Evolutionary conservation across 2,797 vertebrate genomes (phyloP).

Genomic region (Ispidina lecontei): DNA sequence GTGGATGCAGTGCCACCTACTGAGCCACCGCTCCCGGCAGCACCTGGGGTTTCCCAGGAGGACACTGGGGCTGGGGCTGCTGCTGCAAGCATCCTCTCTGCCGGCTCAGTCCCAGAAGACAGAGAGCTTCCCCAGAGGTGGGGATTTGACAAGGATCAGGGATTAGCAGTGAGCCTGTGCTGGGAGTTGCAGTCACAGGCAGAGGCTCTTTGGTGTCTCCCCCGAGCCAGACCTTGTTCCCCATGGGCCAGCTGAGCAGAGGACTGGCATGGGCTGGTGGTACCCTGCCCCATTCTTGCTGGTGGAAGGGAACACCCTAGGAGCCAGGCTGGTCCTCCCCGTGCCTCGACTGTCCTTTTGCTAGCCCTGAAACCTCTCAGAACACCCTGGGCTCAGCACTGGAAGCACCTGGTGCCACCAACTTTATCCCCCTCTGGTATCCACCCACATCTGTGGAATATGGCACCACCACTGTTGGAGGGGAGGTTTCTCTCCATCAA

Average conservation of each 20-base stretch:
- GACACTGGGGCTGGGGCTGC: not conserved
- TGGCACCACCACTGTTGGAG: fast-evolving
- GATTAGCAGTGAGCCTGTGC: not conserved
- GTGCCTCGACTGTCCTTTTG: too few species aligned
- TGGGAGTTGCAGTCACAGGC: not conserved
- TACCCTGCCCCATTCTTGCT: too few species aligned
- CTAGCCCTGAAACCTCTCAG: not conserved
- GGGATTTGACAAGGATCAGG: too few species aligned
- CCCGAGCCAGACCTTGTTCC: not conserved
- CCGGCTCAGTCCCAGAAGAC: not conserved
- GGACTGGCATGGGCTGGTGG: too few species aligned
- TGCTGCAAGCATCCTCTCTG: fast-evolving
- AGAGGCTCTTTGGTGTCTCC: not conserved
- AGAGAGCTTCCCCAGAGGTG: not conserved
- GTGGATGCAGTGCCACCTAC: slow-evolving; percentile 62
- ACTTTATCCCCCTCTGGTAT: too few species aligned
- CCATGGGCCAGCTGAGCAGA: too few species aligned
- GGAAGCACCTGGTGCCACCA: too few species aligned
- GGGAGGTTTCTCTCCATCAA: fast-evolving
- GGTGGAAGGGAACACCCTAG: too few species aligned
- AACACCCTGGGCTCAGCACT: too few species aligned
- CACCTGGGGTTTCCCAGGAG: not conserved
- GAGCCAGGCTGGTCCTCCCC: too few species aligned
- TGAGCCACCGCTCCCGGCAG: not conserved
- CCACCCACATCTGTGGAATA: not conserved